Base-by-base conservation (phyloP, 2,888 invertebrate species). In the Tipula vernalis region DNA sequence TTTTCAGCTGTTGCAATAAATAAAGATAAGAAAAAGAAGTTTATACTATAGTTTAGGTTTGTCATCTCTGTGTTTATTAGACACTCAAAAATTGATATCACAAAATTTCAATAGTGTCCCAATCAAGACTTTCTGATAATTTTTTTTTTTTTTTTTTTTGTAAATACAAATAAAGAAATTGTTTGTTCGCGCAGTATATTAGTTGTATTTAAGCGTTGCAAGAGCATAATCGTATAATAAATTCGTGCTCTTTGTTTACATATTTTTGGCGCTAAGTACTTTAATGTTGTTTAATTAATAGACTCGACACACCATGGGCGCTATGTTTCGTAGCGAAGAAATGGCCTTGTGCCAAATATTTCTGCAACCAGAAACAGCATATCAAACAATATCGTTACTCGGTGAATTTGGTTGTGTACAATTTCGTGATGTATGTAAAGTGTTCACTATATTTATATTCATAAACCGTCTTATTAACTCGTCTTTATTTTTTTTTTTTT, bases 291-390 rank as follows among this genome's bases (percentile, higher is more conserved):
- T 39, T 39, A 5, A 51, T 51, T 71, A n/a, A 28, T 71, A 28
- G 13, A 28, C 39, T 8, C 51, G 71, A 39, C 90, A 89, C 91
- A 92, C 88, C 88, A 96, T 96, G 96, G 95, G 95, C 92, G 94
- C 95, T 89, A 94, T 97, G 93, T 97, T 97, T 92, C 94, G 97
- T 88, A 97, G 97, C 91, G 97, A 97, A 91, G 95, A 97, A 92
- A 98, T 98, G 97, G 95, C 95, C 87, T 92, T 97, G 89, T 96
- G 97, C 93, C 98, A 98, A 93, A 95, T 98, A 92, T 98, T 98
- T 92, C 96, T 98, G 89, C 98, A 98, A 92, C 97, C 98, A 36
- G 98, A 98, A 92, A 96, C 98, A 51, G 98, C 98, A 0, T 99
- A 98, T 92, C 95, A 96, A 89, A 96, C 97, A 88, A 96, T 98